A percentile compares a stretch with the other conserved stretches of the same genome.
phyloP scores from a whole-genome alignment of 2,888 invertebrate species.

The Sphaerophoria taeniata region DNA sequence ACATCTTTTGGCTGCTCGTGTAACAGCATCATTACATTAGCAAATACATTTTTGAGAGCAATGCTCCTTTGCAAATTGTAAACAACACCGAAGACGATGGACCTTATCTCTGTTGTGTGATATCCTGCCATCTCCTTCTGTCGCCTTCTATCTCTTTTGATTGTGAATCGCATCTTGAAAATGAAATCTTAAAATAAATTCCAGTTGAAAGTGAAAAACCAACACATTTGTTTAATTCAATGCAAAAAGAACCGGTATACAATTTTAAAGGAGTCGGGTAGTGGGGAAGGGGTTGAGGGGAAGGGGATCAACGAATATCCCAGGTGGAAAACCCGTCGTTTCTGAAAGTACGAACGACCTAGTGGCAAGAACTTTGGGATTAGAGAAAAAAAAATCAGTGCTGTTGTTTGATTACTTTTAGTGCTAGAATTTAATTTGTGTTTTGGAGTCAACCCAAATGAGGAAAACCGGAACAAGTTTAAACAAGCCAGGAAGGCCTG shows the following conservation, averaged over 20 bases:
- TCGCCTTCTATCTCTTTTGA: not conserved
- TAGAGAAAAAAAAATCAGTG: not conserved
- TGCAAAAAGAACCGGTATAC: conserved; percentile 24
- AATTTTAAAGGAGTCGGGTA: not conserved
- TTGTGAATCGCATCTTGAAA: conserved; percentile 46
- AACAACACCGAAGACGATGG: conserved; percentile 18
- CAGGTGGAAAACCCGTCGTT: conserved; percentile 57
- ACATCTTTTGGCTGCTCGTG: conserved; percentile 32
- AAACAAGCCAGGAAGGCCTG: too few relatives aligned
- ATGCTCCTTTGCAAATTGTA: not conserved
- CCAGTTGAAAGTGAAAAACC: conserved; percentile 62
- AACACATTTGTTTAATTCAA: conserved; percentile 63
- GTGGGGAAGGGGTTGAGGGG: too few relatives aligned
- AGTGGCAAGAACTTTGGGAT: conserved; percentile 36
- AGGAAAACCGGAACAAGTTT: too few relatives aligned
- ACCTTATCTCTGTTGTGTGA: conserved; percentile 5
- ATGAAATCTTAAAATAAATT: conserved; percentile 66
- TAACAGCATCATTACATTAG: conserved; percentile 65
- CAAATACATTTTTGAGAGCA: conserved; percentile 15
- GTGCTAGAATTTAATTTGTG: too few relatives aligned
- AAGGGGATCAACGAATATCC: conserved; percentile 10
- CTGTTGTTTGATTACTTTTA: not conserved
- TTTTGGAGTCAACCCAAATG: too few relatives aligned
- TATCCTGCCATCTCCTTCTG: not conserved
- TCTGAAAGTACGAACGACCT: conserved; percentile 45